Base-by-base conservation (phyloP, 2,797 vertebrate species). In the Scleropages formosus region DNA sequence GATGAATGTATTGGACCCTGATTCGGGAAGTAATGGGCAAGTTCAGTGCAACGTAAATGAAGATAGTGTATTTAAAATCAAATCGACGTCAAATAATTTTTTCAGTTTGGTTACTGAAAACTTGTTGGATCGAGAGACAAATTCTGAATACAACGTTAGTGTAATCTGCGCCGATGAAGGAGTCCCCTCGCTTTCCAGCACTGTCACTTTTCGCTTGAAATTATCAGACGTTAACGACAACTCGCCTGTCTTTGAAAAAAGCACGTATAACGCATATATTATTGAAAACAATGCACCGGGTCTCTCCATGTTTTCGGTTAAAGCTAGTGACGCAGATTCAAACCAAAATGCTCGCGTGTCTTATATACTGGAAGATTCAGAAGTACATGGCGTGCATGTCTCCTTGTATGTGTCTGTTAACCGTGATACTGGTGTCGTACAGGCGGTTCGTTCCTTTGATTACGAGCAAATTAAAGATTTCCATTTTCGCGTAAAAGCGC, bases 391-490 rank as follows among this genome's bases (percentile, higher is more conserved):
- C 77, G 79, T 83, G 8, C 80, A 86, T 1, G 80, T 87, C 15
- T 82, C 84, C 27, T 83, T 89, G 68, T 87, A 88, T 74, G 85
- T 94, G 20, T 83, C 86, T 39, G 87, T 91, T 69, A 90, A 90
- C 81, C 84, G 87, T 72, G 87, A 90, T 62, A 91, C 83, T 67
- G 91, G 92, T 75, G 90, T 91, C 72, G 81, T 93, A 62, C 91
- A 92, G 79, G 89, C 91, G 15, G 78, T 92, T 65, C 87, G 90
- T 76, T 91, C 91, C 68, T 88, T 94, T 86, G 90, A 92, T 81
- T 93, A 85, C 24, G 91, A 93, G 79, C 85, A 85, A 26, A 60
- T 91, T 61, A 87, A 82, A 78, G 84, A 88, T 8, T 85, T 88
- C 0, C 75, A 82, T 4, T 81, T 92, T 15, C 46, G 46, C 0